Conservation (phyloP, 2,113 vertebrate species). For the Guaruba guarouba region DNA sequence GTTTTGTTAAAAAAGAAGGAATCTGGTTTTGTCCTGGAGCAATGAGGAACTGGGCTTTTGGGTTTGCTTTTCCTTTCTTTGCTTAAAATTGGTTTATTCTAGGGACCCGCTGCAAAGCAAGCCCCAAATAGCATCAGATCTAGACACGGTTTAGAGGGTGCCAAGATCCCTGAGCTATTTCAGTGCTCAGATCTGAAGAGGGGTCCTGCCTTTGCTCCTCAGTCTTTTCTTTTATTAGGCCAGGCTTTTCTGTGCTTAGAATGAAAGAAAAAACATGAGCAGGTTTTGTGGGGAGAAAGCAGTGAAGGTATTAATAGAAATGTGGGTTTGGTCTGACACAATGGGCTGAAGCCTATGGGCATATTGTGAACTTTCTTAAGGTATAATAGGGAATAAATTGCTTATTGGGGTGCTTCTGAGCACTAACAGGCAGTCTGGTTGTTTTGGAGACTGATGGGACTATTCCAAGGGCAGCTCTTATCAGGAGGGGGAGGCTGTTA, state of each 20-base stretch:
- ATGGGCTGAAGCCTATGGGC: neutral
- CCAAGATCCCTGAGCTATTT: neutral
- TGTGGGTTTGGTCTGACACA: neutral
- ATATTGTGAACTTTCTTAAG: neutral
- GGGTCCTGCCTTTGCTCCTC: neutral
- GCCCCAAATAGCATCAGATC: neutral
- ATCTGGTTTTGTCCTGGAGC: neutral
- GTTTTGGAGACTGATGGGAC: neutral
- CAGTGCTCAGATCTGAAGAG: neutral
- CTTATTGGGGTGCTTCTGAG: neutral
- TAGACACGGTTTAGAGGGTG: neutral
- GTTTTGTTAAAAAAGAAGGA: neutral
- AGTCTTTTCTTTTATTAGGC: neutral
- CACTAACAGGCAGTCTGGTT: neutral
- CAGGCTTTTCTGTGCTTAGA: neutral
- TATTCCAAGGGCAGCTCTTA: slow-evolving; percentile 20
- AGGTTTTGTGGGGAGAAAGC: neutral
- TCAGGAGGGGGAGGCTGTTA: neutral
- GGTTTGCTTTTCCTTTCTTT: neutral
- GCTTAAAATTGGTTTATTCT: neutral
- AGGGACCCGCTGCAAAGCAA: neutral
- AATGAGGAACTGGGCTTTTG: neutral
- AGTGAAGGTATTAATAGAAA: neutral
- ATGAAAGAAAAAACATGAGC: neutral
- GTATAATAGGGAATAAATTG: neutral